phyloP scores from a whole-genome alignment of 1,140 invertebrate species.

The Drosophila nigrodunni region DNA sequence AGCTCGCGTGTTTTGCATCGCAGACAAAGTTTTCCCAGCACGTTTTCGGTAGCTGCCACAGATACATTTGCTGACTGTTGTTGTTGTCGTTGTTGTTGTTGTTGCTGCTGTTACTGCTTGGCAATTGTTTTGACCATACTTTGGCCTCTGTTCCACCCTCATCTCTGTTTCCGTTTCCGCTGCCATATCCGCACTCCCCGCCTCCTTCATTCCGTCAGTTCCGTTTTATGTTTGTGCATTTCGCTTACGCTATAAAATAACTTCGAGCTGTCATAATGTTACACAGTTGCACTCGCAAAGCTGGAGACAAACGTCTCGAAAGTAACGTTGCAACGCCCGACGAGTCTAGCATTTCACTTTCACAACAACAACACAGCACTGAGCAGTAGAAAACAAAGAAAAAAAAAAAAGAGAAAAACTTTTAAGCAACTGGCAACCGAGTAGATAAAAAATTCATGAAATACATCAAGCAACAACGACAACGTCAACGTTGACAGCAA shows the following conservation, averaged over 20 bases:
- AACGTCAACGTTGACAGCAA: conserved; percentile 14
- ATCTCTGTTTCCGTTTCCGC: not conserved
- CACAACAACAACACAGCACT: conserved; percentile 13
- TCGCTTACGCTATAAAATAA: conserved; percentile 43
- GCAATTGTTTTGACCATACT: conserved; percentile 34
- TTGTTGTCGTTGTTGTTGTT: no score
- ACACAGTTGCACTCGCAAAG: conserved; percentile 34
- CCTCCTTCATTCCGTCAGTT: not conserved
- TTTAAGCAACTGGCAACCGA: conserved; percentile 57
- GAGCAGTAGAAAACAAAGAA: no score
- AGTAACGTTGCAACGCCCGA: conserved; percentile 11
- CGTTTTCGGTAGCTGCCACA: conserved; percentile 14
- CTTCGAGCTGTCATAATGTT: conserved; percentile 48
- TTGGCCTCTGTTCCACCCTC: not conserved
- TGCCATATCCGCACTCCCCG: no score
- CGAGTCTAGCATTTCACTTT: conserved; percentile 71
- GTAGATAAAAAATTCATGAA: conserved; percentile 77
- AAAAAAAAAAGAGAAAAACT: conserved; percentile 27
- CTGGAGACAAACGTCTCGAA: conserved; percentile 21
- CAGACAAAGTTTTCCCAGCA: conserved; percentile 34
- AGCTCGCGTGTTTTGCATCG: conserved; percentile 44
- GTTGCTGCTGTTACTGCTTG: not conserved
- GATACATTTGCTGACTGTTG: conserved; percentile 10
- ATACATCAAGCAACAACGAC: conserved; percentile 41
- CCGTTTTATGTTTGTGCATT: conserved; percentile 26